Evolutionary conservation across 2,797 vertebrate species (phyloP), one percentile per base, ranked within the genome.

Genomic region (Galaxias olidus): DNA sequence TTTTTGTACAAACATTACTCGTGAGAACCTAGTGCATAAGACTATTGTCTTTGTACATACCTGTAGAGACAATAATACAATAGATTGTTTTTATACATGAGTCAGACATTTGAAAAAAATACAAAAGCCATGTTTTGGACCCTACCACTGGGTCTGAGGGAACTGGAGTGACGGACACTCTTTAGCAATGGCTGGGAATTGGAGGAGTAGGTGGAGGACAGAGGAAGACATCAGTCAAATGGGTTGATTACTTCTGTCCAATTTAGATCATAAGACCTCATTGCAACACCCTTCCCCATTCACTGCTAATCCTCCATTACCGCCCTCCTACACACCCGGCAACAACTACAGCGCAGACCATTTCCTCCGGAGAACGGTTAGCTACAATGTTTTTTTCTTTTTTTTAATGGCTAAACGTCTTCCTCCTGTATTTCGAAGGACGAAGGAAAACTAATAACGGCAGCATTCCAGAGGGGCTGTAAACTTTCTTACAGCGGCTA

Each of bases 401-500:
- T 88, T 48, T 86, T 84, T 80, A 81, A 80, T 74, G 71, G 77
- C 85, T 64, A 61, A 30, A 30, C 30, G 63, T 77, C 74, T 71
- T 88, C 80, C 83, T 89, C 72, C 74, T 84, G 81, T 74, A 80
- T 90, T 89, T 90, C 85, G 88, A 83, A 89, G 81, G 79, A 84
- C 82, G 82, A 83, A 89, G 87, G 88, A 90, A 90, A 91, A 91
- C 91, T 91, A 92, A 91, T 90, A 93, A 91, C 88, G 89, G 84
- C 77, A 82, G 86, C 90, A 93, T 92, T 93, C 90, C 90, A 88
- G 85, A 86, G 91, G 87, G 89, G 90, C 91, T 92, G 85, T 93
- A 92, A n/a, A 93, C 92, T 93, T 93, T 91, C 86, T 91, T 93
- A 90, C 90, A 89, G 89, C 85, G 79, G 89, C 88, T 86, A 87